Conservation (phyloP, 2,113 vertebrate genomes). For the Sphyrna mokarran region DNA sequence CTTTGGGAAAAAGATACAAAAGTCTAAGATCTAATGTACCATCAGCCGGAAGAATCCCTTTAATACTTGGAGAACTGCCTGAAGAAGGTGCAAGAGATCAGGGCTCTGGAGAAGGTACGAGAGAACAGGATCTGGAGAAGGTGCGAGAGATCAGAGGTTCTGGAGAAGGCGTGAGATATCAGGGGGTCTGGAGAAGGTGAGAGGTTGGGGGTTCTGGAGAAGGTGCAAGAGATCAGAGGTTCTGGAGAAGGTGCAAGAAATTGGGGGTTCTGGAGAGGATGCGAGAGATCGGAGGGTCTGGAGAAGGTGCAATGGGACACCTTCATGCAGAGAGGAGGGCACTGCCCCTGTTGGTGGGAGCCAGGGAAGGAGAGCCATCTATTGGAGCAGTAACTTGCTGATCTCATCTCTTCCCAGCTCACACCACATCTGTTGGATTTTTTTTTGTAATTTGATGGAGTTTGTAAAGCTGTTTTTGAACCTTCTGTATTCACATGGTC, state of each 20-base stretch:
- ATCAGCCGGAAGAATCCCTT: constrained; percentile 14
- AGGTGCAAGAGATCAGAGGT: no score
- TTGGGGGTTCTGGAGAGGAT: no score
- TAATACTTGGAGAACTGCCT: constrained; percentile 34
- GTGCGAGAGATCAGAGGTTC: no score
- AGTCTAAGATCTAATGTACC: not conserved
- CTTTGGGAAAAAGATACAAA: no score
- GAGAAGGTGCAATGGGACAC: constrained; percentile 15
- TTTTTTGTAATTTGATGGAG: not conserved
- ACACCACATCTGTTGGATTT: not conserved
- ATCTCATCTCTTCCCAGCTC: not conserved
- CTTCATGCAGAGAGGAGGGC: constrained; percentile 1
- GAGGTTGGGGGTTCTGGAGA: no score
- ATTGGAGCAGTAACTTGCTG: not conserved
- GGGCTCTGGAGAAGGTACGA: no score
- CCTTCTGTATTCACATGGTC: not conserved
- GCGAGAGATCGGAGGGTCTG: constrained; percentile 10
- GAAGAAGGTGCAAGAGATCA: no score
- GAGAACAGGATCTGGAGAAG: no score
- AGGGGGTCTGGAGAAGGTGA: no score
- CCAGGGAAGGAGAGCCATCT: not conserved
- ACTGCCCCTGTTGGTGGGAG: constrained; percentile 12
- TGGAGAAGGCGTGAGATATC: no score
- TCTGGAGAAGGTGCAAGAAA: no score
- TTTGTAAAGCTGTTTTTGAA: not conserved